Conservation (phyloP, 2,797 vertebrate species). For the Iguana delicatissima region DNA sequence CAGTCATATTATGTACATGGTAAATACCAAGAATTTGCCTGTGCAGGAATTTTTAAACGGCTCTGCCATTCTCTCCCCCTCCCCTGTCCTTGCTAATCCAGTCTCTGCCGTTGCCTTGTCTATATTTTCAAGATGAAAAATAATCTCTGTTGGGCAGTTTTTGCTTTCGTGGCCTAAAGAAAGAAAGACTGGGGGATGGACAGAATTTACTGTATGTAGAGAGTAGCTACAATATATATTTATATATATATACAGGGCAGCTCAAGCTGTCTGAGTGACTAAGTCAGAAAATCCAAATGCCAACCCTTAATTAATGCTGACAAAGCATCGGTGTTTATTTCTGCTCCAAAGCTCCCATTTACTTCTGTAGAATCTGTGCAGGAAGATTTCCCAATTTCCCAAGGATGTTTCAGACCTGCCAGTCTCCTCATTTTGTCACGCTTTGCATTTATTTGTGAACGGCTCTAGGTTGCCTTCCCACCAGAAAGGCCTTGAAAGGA, state of each 20-base stretch:
- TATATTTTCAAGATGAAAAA: background rate
- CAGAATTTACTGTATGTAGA: no score
- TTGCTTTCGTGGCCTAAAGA: background rate
- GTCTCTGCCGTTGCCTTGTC: background rate
- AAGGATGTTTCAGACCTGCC: no score
- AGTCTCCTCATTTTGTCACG: no score
- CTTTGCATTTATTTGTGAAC: no score
- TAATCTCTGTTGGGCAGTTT: background rate
- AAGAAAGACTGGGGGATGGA: no score
- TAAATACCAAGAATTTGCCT: conserved; percentile 15
- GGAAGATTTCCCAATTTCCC: no score
- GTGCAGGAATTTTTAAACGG: background rate
- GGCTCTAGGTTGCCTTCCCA: no score
- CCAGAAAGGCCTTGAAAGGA: no score
- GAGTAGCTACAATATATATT: no score
- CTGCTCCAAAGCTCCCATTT: no score
- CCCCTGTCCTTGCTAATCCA: background rate
- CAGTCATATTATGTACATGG: background rate
- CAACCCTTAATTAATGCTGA: background rate
- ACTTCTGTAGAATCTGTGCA: no score
- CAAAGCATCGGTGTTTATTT: background rate
- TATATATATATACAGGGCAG: no score
- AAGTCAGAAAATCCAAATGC: background rate
- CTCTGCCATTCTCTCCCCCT: background rate
- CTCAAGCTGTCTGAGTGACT: background rate